phyloP scores from a whole-genome alignment of 2,113 vertebrate species.

The Rhadina sibilatrix region DNA sequence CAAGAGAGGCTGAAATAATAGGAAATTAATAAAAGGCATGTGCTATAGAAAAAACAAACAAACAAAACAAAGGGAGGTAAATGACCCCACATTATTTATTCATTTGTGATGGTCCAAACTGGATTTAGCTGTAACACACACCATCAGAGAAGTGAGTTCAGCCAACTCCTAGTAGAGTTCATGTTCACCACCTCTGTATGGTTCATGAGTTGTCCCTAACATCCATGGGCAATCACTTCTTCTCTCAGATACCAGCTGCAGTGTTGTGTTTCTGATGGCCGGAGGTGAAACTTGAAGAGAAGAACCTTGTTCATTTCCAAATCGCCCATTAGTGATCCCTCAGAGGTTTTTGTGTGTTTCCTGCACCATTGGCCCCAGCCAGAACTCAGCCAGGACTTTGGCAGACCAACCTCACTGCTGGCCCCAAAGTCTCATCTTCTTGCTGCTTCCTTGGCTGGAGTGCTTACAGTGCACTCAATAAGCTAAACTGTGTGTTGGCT shows the following conservation, averaged over 20 bases:
- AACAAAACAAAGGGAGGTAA: neutral
- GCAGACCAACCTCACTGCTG: neutral
- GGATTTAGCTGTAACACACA: neutral
- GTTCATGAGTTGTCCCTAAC: neutral
- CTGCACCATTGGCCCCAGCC: neutral
- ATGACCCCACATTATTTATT: neutral
- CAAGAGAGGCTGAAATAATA: neutral
- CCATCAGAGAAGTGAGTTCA: neutral
- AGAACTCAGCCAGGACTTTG: neutral
- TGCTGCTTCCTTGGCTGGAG: neutral
- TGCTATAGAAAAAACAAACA: neutral
- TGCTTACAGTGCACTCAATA: neutral
- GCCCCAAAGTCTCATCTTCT: neutral
- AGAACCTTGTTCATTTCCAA: neutral
- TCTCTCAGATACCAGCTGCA: neutral
- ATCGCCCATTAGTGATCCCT: neutral
- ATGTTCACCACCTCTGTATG: neutral
- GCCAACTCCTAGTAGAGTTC: neutral
- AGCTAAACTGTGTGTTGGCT: neutral
- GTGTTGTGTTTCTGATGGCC: neutral
- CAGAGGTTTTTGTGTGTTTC: neutral
- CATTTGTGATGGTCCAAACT: neutral
- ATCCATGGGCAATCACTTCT: neutral
- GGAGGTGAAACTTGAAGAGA: neutral
- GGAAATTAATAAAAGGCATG: neutral